Percentiles rank a stretch among this genome's conserved stretches.
Evolutionary conservation across 2,797 vertebrate species (phyloP).

Genomic region (Hippocampus kuda): DNA sequence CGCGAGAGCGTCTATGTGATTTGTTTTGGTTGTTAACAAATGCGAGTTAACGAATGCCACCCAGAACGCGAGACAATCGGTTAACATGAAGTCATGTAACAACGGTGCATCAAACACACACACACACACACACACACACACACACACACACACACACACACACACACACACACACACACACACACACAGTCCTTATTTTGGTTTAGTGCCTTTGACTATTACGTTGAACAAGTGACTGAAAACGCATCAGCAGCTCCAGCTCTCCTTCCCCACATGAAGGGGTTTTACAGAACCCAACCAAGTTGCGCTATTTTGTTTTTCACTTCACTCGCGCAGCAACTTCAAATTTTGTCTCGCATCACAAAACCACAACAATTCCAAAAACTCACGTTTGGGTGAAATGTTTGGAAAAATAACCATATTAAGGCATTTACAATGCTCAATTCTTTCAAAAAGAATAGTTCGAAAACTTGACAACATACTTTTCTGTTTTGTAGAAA

Average conservation of each 20-base stretch:
- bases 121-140: too few relatives aligned
- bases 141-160: too few relatives aligned
- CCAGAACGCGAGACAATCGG: too few relatives aligned
- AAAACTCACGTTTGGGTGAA: background rate
- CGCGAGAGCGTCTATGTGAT: too few relatives aligned
- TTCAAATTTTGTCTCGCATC: background rate
- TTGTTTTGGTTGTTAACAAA: too few relatives aligned
- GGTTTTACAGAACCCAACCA: background rate
- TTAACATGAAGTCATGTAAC: too few relatives aligned
- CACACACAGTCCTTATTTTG: background rate
- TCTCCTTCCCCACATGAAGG: too few relatives aligned
- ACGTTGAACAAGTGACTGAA: background rate
- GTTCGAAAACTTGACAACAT: slow-evolving; percentile 42
- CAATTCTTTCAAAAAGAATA: background rate
- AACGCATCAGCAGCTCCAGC: background rate
- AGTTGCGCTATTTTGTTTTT: background rate
- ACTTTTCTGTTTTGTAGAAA: slow-evolving; percentile 96
- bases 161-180: too few relatives aligned
- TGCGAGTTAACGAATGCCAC: too few relatives aligned
- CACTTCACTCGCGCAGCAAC: background rate
- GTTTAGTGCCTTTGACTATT: background rate
- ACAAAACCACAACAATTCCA: too few relatives aligned
- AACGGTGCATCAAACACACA: too few relatives aligned
- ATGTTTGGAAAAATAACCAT: background rate
- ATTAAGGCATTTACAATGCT: background rate